Conservation (phyloP, 2,888 invertebrate species). For the Cephus sareptanus region DNA sequence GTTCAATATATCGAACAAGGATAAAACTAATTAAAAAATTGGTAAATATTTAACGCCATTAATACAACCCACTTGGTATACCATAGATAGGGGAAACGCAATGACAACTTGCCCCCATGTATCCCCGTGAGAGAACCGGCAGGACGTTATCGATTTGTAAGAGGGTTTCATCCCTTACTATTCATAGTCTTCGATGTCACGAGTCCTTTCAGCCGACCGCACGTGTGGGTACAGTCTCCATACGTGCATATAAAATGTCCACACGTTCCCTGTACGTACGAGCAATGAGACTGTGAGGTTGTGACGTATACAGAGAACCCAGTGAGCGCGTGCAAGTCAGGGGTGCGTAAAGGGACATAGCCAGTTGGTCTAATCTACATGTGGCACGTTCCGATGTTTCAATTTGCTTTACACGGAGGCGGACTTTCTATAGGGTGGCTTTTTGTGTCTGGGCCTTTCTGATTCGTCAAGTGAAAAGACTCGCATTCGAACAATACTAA, state of each 20-base stretch:
- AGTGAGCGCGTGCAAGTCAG: constrained; percentile 3
- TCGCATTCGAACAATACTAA: not conserved
- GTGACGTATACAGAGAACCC: not conserved
- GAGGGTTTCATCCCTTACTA: constrained; percentile 49
- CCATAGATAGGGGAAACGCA: too few relatives aligned
- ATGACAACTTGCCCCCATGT: not conserved
- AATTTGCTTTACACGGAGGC: constrained; percentile 36
- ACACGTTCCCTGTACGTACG: too few relatives aligned
- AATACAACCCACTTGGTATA: not conserved
- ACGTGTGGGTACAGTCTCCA: constrained; percentile 11
- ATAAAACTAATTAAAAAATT: too few relatives aligned
- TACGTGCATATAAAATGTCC: too few relatives aligned
- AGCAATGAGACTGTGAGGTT: too few relatives aligned
- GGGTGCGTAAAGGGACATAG: constrained; percentile 2
- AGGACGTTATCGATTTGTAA: constrained; percentile 48
- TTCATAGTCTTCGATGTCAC: constrained; percentile 57
- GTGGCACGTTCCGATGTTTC: constrained; percentile 45
- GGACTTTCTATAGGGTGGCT: constrained; percentile 6
- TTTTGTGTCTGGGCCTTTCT: not conserved
- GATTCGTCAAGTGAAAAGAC: not conserved
- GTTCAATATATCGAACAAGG: too few relatives aligned
- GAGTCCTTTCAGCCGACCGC: constrained; percentile 50
- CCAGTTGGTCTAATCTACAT: constrained; percentile 47
- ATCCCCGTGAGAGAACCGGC: constrained; percentile 17
- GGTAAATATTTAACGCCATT: too few relatives aligned